Conservation (phyloP, 2,797 vertebrate genomes). For the Fistularia tabacaria region DNA sequence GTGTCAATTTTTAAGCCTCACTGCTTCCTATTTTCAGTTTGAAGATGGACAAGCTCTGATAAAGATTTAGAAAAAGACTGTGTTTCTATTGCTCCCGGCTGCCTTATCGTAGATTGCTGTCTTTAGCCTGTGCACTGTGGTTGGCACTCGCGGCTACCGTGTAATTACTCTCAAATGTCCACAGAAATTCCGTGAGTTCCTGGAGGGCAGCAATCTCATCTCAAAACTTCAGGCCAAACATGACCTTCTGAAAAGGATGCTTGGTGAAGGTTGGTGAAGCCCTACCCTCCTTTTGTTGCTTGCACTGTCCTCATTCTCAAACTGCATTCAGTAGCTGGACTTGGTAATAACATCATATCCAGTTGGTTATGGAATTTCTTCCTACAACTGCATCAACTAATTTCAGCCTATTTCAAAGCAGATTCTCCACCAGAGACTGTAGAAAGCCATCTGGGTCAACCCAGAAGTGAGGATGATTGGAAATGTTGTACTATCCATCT, state of each 20-base stretch:
- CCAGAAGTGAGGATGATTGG: conserved; percentile 35
- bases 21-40: conserved; percentile 31
- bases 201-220: conserved; percentile 98
- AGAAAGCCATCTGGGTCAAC: conserved; percentile 43
- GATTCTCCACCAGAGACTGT: conserved; percentile 14
- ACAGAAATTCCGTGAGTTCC: conserved; percentile 98
- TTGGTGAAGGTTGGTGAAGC: conserved; percentile 85
- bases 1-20: conserved; percentile 23
- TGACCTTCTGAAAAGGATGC: conserved; percentile 90
- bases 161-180: conserved; percentile 72
- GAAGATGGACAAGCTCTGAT: conserved; percentile 59
- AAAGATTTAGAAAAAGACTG: conserved; percentile 45
- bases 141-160: conserved; percentile 31
- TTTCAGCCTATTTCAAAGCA: conserved; percentile 9
- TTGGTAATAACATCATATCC: conserved; percentile 3
- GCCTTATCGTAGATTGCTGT: conserved; percentile 51
- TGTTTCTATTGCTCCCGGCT: conserved; percentile 48
- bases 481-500: conserved; percentile 47
- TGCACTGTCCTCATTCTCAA: neutral
- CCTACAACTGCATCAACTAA: neutral
- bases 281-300: neutral
- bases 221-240: conserved; percentile 99
- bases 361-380: neutral
- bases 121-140: conserved; percentile 31
- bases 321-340: neutral